Evolutionary conservation across 1,140 invertebrate species (phyloP).

Genomic region (Megathymus violae): DNA sequence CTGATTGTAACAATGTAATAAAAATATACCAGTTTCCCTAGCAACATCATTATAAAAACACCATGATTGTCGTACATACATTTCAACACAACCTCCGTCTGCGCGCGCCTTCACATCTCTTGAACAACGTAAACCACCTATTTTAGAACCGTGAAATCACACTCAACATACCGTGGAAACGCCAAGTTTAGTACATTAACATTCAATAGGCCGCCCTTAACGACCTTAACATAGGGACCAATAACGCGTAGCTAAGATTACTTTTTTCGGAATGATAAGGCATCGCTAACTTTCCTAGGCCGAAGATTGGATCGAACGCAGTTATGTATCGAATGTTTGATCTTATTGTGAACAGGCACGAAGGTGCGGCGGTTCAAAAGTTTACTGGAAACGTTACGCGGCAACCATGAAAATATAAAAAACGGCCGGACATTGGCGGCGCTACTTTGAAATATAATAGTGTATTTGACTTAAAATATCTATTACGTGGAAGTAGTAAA

Average conservation of each 20-base stretch:
- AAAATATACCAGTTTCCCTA: no score
- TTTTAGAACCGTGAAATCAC: constrained; percentile 40
- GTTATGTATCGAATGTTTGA: constrained; percentile 20
- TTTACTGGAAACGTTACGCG: constrained; percentile 4
- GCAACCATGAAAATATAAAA: constrained; percentile 19
- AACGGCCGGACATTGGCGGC: constrained; percentile 1
- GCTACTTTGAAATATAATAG: no score
- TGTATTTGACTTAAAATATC: no score
- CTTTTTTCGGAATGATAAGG: neutral
- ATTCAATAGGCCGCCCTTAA: constrained; percentile 10
- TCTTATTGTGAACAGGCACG: constrained; percentile 25
- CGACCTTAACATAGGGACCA: constrained; percentile 1
- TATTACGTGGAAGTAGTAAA: no score
- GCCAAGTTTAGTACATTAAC: constrained; percentile 24
- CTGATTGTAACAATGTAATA: no score
- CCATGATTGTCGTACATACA: no score
- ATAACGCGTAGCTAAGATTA: neutral
- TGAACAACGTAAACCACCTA: constrained; percentile 35
- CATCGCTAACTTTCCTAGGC: neutral
- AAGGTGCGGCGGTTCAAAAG: constrained; percentile 1
- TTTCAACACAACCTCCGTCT: constrained; percentile 7
- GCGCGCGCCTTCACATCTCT: neutral
- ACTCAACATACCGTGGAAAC: constrained; percentile 32
- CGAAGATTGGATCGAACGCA: neutral
- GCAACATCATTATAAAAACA: no score